Evolutionary conservation across 2,797 vertebrate species (phyloP).

Genomic region (Hoplostethus mediterraneus): DNA sequence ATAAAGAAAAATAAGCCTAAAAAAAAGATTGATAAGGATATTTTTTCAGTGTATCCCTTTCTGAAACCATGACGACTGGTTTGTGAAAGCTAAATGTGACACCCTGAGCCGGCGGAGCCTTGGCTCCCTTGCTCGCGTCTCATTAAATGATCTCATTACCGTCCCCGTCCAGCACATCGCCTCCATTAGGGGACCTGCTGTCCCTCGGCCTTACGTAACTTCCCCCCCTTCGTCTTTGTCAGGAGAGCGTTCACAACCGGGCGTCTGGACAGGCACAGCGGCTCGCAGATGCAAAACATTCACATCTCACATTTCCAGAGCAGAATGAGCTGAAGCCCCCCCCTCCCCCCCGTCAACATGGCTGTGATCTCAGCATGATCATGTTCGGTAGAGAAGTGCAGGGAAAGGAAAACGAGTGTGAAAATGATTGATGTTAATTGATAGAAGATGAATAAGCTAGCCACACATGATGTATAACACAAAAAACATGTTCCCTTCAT

Average conservation of each 20-base stretch:
- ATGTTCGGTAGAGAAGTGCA: too few relatives aligned
- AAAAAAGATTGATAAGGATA: too few relatives aligned
- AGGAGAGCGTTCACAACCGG: background rate
- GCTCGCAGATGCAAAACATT: slow-evolving; percentile 8
- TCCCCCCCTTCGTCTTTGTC: slow-evolving; percentile 8
- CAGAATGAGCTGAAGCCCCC: too few relatives aligned
- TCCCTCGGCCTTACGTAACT: slow-evolving; percentile 26
- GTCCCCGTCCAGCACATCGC: slow-evolving; percentile 26
- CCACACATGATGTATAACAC: too few relatives aligned
- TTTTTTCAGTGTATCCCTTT: background rate
- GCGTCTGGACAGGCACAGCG: slow-evolving; percentile 1
- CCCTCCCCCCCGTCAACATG: too few relatives aligned
- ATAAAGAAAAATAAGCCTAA: too few relatives aligned
- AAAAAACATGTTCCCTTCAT: too few relatives aligned
- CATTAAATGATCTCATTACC: slow-evolving; percentile 43
- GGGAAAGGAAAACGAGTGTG: too few relatives aligned
- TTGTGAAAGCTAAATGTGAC: slow-evolving; percentile 20
- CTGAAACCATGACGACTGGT: slow-evolving; percentile 7
- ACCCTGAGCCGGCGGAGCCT: background rate
- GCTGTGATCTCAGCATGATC: too few relatives aligned
- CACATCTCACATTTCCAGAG: background rate
- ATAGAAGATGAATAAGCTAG: too few relatives aligned
- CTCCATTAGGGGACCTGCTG: slow-evolving; percentile 21
- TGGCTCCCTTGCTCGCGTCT: slow-evolving; percentile 14
- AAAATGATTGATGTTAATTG: too few relatives aligned